Evolutionary conservation across 2,113 vertebrate species (phyloP), one percentile per base, ranked within the genome.

Genomic region (Pungitius pungitius): DNA sequence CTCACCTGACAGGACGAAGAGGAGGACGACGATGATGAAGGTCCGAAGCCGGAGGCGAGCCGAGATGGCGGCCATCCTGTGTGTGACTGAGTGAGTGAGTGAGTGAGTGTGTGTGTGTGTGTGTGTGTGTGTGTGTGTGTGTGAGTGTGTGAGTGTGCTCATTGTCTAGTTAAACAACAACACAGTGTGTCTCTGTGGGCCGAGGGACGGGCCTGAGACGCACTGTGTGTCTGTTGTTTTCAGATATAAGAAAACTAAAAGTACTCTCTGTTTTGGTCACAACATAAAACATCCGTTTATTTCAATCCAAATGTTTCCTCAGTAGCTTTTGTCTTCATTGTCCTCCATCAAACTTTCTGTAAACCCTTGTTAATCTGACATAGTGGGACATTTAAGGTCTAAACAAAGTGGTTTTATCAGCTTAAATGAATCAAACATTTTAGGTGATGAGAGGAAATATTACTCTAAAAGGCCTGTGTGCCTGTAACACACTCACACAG

Each of bases 1-100:
- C 84, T 90, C 56, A 90, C 89, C 89, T 89, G 89, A 85, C 45
- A 90, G 71, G 68, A 88, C 0, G 57, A 88, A 17, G 78, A 75
- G 56, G 42, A 84, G 56, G 42, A 84, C 8, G 69, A 68, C 9
- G 68, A 68, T 4, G 66, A 85, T 58, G 77, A 91, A 73, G 76
- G 75, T 82, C 47, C 64, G 78, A 61, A 30, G 49, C 43, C 47
- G n/a, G 37, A 42, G n/a, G 57, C 35, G 61, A 68, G 79, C 6
- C 39, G 65, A 77, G 47, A 24, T 59, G 8, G 74, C 39, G 39
- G 81, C 89, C 92, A 93, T 93, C 78, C 6, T 82, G 69, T 35
- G 33, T 30, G 30, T 82, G 69, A n/a, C n/a, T n/a, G n/a, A n/a
- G n/a, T n/a, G n/a, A n/a, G n/a, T n/a, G n/a, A n/a, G n/a, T n/a